Evolutionary conservation across 2,797 vertebrate species (phyloP).

Genomic region (Danio tinwini): DNA sequence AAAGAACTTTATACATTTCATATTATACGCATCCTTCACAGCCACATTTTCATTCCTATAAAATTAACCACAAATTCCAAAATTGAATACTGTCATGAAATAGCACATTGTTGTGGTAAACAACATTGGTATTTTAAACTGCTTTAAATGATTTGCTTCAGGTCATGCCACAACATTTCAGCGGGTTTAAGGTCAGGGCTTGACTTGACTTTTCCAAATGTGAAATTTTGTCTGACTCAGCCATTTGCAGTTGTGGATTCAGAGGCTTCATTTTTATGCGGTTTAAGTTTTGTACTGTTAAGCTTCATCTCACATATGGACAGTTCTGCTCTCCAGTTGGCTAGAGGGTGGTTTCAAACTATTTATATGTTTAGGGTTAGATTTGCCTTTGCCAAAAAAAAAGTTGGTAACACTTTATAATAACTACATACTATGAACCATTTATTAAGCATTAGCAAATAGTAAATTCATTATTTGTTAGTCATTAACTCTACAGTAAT

Average conservation of each 20-base stretch:
- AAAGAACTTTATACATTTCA: no score
- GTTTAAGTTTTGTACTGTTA: background rate
- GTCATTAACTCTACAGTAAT: no score
- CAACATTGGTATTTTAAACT: constrained; percentile 5
- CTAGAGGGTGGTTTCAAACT: background rate
- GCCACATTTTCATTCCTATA: background rate
- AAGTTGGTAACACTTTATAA: no score
- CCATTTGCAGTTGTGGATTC: background rate
- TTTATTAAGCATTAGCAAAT: no score
- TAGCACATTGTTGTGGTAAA: background rate
- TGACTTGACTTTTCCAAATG: constrained; percentile 10
- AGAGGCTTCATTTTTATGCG: background rate
- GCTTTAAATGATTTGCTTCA: constrained; percentile 13
- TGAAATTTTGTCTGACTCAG: background rate
- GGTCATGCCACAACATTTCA: constrained; percentile 22
- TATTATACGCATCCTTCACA: background rate
- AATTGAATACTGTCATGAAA: background rate
- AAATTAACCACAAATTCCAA: background rate
- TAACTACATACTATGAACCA: no score
- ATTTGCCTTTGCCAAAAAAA: no score
- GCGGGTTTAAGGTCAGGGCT: background rate
- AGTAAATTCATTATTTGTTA: no score
- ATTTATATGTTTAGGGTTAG: background rate
- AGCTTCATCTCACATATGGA: background rate
- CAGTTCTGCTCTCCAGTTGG: background rate